These are phyloP conservation scores for Acanthis flammea DNA, from an alignment of 2,797 vertebrate genomes.

Conservation along the genomic window DNA sequence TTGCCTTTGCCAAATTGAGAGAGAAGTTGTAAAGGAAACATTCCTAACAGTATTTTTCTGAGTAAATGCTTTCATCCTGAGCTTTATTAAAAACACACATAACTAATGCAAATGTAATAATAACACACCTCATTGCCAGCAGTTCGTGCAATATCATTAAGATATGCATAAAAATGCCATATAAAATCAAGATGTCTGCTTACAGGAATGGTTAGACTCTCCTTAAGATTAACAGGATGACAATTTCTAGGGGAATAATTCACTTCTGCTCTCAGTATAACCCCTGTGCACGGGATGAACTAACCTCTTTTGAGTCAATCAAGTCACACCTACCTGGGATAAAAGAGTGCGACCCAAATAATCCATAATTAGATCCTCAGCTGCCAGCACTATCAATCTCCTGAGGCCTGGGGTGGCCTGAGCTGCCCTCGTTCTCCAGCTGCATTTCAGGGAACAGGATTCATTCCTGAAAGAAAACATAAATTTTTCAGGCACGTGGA, in stretches of 20 bases:
- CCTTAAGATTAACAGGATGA: not conserved
- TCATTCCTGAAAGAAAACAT: conserved; percentile 21
- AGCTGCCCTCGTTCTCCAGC: conserved; percentile 31
- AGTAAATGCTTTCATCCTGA: not conserved
- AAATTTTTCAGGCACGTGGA: not conserved
- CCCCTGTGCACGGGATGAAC: not conserved
- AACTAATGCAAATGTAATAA: not conserved
- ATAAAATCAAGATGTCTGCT: not conserved
- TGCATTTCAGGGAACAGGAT: not conserved
- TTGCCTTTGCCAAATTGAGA: not conserved
- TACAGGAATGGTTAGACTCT: not conserved
- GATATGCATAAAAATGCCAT: not conserved
- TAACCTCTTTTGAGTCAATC: conserved; percentile 39
- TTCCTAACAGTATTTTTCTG: not conserved
- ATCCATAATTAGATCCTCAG: conserved; percentile 53
- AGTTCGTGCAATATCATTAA: not conserved
- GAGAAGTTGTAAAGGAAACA: not conserved
- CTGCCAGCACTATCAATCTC: conserved; percentile 25
- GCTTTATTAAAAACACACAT: not conserved
- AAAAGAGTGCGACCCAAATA: conserved; percentile 51
- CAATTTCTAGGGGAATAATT: not conserved
- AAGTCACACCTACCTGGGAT: not conserved
- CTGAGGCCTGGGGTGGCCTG: conserved; percentile 17
- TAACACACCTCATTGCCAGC: not conserved
- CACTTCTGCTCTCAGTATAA: not conserved